Conservation (phyloP, 1,140 invertebrate genomes). For the Phocides pigmalion region DNA sequence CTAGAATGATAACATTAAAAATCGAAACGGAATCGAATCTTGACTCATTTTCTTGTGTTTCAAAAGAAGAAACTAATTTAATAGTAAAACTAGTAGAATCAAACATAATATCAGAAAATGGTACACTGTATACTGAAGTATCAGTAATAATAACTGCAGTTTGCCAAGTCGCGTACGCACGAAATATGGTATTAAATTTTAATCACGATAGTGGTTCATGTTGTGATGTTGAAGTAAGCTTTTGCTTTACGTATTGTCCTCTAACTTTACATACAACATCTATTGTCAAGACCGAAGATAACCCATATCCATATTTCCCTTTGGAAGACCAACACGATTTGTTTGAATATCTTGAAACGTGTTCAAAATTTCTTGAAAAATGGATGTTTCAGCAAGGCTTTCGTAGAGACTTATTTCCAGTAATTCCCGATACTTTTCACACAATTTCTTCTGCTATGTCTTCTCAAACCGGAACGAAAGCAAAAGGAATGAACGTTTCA, state of each 20-base stretch:
- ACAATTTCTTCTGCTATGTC: slow-evolving; percentile 59
- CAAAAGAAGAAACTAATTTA: slow-evolving; percentile 57
- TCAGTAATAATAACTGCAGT: slow-evolving; percentile 53
- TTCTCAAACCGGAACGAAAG: slow-evolving; percentile 54
- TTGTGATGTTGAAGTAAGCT: slow-evolving; percentile 67
- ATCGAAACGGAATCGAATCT: slow-evolving; percentile 52
- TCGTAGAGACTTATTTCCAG: slow-evolving; percentile 70
- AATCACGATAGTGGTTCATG: slow-evolving; percentile 56
- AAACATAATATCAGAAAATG: slow-evolving; percentile 35
- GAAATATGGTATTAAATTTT: slow-evolving; percentile 55
- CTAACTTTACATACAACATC: slow-evolving; percentile 62
- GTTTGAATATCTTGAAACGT: slow-evolving; percentile 62
- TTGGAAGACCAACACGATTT: slow-evolving; percentile 47
- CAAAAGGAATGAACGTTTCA: slow-evolving; percentile 70
- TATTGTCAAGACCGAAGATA: slow-evolving; percentile 50
- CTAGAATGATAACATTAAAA: slow-evolving; percentile 51
- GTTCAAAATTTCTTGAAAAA: slow-evolving; percentile 65
- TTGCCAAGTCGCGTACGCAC: slow-evolving; percentile 45
- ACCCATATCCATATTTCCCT: slow-evolving; percentile 73
- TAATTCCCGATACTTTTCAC: slow-evolving; percentile 73
- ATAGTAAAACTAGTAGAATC: slow-evolving; percentile 51
- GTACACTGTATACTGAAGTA: slow-evolving; percentile 45
- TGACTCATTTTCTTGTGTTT: slow-evolving; percentile 54
- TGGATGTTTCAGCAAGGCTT: slow-evolving; percentile 80
- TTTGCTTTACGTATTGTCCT: slow-evolving; percentile 70